Conservation (phyloP, 1,140 invertebrate species). For the Drosophila saltans region DNA sequence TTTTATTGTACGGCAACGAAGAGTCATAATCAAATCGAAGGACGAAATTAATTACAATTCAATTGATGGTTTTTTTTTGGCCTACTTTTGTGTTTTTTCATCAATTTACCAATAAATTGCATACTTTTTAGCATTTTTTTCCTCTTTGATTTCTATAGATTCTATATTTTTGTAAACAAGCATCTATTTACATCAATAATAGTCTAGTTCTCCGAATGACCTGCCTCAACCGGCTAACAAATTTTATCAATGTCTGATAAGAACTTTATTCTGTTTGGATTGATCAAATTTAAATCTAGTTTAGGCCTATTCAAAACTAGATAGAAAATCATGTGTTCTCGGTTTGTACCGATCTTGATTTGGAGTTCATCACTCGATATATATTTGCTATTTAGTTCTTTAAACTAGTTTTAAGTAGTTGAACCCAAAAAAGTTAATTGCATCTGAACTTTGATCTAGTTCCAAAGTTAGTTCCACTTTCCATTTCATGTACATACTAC, state of each 20-base stretch:
- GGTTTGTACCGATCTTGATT: too few species aligned
- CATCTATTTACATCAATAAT: too few species aligned
- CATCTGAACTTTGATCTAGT: not conserved
- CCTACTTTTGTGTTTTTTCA: constrained; percentile 20
- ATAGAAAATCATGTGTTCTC: too few species aligned
- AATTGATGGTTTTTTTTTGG: not conserved
- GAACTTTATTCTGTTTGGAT: not conserved
- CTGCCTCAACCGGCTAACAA: not conserved
- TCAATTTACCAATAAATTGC: constrained; percentile 6
- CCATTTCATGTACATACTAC: not conserved
- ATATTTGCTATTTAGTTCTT: not conserved
- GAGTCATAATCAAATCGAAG: too few species aligned
- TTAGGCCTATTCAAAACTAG: too few species aligned
- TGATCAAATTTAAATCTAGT: not conserved
- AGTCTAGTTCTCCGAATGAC: too few species aligned
- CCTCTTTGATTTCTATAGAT: not conserved
- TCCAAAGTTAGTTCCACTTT: not conserved
- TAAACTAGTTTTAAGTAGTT: not conserved
- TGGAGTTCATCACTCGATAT: too few species aligned
- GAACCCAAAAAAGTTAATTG: not conserved
- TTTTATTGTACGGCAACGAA: too few species aligned
- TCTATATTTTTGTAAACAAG: too few species aligned
- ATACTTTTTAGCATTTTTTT: constrained; percentile 24
- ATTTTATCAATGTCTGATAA: not conserved
- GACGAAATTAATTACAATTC: not conserved